Evolutionary conservation across 2,113 vertebrate genomes (phyloP), one percentile per base, ranked within the genome.

Genomic region (Percopsis transmontana): DNA sequence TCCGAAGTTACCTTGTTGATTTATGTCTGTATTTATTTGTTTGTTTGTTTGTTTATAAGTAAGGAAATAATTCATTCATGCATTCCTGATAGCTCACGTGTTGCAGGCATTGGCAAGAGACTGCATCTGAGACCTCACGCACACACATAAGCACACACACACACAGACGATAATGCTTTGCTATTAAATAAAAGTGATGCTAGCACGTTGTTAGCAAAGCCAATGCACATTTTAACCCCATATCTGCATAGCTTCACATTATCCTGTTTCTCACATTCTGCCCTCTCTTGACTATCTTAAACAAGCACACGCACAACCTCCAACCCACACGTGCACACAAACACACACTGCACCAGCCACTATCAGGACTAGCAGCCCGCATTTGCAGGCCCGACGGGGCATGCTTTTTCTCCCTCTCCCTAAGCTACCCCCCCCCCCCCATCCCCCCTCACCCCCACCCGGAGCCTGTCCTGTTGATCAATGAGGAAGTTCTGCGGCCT

Each of bases 401-500:
- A 85, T 84, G 87, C 74, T 89, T 84, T 85, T 83, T 82, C 88
- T 90, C 40, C 87, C 67, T 85, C 72, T 85, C 72, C 76, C 62
- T 48, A 52, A 48, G 38, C 16, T 38, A 18, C 61, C 51, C 72
- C 45, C 62, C 41, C 66, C 39, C 19, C 42, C 16, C 19, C 50
- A 68, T 40, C 47, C 62, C 44, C 21, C 45, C n/a, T 45, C 68
- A 33, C 52, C 69, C 53, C 78, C 69, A 47, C 63, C 75, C 47
- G 51, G 70, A 68, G 77, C 83, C 87, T 88, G 84, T 90, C 87
- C 86, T 70, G 87, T 89, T 92, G 92, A 93, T 93, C 92, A 93
- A 93, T 93, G 91, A 91, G 88, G 89, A 91, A 90, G 89, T 90
- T 90, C 89, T 88, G 82, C 87, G 89, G 81, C 90, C 87, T 85